Evolutionary conservation across 1,140 invertebrate species (phyloP).

Genomic region (Harpegnathos saltator): DNA sequence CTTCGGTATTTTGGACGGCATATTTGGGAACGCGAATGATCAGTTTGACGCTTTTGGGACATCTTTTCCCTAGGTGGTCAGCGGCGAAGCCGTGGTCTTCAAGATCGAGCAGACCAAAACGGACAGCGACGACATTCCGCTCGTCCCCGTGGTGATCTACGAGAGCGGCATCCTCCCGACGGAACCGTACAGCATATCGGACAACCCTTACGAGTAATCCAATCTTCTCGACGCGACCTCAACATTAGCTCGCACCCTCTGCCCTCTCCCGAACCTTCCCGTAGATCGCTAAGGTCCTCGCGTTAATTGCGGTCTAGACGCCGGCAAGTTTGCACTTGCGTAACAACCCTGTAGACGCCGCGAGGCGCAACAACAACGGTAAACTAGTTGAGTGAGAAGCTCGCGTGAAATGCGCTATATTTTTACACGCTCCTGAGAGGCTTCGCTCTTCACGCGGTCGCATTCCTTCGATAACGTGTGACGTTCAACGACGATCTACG

Average conservation of each 20-base stretch:
- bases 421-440: not conserved
- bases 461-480: not conserved
- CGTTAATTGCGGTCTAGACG: slow-evolving; percentile 9
- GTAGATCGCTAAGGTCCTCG: not conserved
- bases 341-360: too few species aligned
- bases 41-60: slow-evolving; percentile 50
- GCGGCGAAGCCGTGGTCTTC: slow-evolving; percentile 94
- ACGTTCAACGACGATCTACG: not conserved
- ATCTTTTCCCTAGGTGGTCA: slow-evolving; percentile 87
- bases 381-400: slow-evolving; percentile 7
- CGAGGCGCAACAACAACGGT: not conserved
- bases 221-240: not conserved
- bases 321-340: not conserved
- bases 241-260: not conserved
- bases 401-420: not conserved
- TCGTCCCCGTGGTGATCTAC: slow-evolving; percentile 89
- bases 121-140: slow-evolving; percentile 90
- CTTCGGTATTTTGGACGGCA: too few species aligned
- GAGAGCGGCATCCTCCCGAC: slow-evolving; percentile 88
- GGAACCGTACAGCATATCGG: slow-evolving; percentile 88
- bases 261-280: not conserved
- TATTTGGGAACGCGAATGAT: not conserved
- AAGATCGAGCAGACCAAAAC: slow-evolving; percentile 94
- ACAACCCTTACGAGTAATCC: slow-evolving; percentile 90
- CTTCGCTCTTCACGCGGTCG: not conserved